Conservation (phyloP, 2,888 invertebrate species). For the Xiphydria camelus region DNA sequence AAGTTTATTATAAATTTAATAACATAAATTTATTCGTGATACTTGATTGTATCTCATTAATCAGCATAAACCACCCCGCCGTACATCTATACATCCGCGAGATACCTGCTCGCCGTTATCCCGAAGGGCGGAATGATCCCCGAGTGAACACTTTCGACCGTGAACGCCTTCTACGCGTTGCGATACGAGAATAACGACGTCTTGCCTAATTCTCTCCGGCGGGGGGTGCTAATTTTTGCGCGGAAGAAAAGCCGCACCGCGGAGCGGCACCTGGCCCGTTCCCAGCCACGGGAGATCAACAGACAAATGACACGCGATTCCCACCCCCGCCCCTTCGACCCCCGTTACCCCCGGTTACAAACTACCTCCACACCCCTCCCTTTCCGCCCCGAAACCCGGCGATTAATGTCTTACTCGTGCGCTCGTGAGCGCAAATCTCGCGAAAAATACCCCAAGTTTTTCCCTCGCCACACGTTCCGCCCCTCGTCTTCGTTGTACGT, state of each 20-base stretch:
- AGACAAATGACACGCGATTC: constrained; percentile 58
- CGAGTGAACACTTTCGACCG: no score
- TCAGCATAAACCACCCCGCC: no score
- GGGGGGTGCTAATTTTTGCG: constrained; percentile 50
- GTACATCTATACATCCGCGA: no score
- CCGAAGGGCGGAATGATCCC: no score
- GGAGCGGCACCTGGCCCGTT: constrained; percentile 44
- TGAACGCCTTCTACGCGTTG: constrained; percentile 13
- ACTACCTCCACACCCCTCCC: constrained; percentile 44
- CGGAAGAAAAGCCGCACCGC: constrained; percentile 42
- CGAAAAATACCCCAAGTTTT: constrained; percentile 17
- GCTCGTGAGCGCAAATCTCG: constrained; percentile 18
- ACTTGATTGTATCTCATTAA: no score
- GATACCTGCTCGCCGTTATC: no score
- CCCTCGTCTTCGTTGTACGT: no score
- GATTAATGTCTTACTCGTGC: constrained; percentile 54
- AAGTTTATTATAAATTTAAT: no score
- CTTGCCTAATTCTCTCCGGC: constrained; percentile 42
- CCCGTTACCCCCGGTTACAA: constrained; percentile 45
- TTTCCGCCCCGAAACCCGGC: constrained; percentile 29
- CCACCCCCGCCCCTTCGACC: constrained; percentile 25
- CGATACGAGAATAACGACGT: constrained; percentile 34
- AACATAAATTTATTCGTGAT: no score
- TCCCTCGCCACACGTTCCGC: constrained; percentile 5
- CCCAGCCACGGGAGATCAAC: constrained; percentile 53